Evolutionary conservation across 2,888 invertebrate species (phyloP), one percentile per base, ranked within the genome.

Genomic region (Seladonia tumulorum): DNA sequence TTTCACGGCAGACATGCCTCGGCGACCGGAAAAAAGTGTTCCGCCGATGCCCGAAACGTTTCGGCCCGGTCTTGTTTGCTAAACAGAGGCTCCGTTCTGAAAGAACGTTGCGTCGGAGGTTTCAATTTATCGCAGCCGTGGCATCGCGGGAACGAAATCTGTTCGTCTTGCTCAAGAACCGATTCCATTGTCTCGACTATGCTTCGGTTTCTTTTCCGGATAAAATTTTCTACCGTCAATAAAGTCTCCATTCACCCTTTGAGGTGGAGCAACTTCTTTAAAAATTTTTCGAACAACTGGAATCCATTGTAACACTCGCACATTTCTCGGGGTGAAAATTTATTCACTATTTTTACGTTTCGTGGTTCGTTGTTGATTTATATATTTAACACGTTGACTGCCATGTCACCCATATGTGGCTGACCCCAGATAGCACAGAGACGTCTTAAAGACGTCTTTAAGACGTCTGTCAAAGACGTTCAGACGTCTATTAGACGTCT

Each of bases 1-100:
- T 87, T 88, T 87, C 80, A 85, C 74, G 79, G 66, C 45, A 22
- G 45, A 73, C 39, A 53, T 42, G 22, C 14, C 49, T 8, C 35
- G 39, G 0, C n/a, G 39, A 57, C 5, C 4, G 2, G 42, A n/a
- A n/a, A 18, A 79, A 79, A 74, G 25, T 53, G 42, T 76, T 68
- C 35, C 10, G 3, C 29, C 8, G 35, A 66, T 8, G 10, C 35
- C 12, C 1, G 47, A 42, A 82, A 79, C 82, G 74, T 74, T 25
- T 25, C 49, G 12, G 12, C 8, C 29, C 73, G 0, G 42, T 49
- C 63, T 60, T 82, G 75, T 75, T 79, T 74, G 73, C 22, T 70
- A 82, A 75, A 79, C 70, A 75, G 29, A 14, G 68, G 12, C 25
- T 10, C 16, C 7, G 35, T 25, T 42, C n/a, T 42, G 45, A 29